These are phyloP conservation scores for Seriola aureovittata DNA, from an alignment of 2,113 vertebrate species.

Conservation along the genomic window DNA sequence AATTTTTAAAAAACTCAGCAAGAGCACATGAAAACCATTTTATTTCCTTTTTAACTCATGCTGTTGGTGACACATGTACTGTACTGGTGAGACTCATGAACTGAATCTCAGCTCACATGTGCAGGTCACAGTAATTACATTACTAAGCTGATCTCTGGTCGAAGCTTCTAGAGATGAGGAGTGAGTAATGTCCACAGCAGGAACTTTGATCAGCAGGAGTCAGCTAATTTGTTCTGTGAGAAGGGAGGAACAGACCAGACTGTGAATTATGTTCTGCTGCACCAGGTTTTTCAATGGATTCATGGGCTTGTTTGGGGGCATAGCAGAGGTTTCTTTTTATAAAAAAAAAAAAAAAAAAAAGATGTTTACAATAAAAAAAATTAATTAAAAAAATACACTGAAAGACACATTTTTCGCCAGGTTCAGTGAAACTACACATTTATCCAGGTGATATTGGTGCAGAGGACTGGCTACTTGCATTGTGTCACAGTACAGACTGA, in stretches of 20 bases:
- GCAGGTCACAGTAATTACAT: slow-evolving; percentile 20
- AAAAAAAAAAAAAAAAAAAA: no score
- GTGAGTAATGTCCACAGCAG: slow-evolving; percentile 2
- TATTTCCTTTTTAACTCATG: not conserved
- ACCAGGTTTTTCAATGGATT: not conserved
- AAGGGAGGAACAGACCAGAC: not conserved
- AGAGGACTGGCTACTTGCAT: no score
- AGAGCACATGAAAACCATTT: not conserved
- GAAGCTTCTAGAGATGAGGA: not conserved
- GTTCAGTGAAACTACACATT: not conserved
- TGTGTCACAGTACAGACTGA: not conserved
- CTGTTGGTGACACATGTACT: not conserved
- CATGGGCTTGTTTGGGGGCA: no score
- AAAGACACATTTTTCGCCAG: not conserved
- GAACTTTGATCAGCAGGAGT: slow-evolving; percentile 50
- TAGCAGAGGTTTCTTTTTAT: no score
- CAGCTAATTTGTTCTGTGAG: slow-evolving; percentile 37
- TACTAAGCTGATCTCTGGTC: not conserved
- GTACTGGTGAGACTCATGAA: not conserved
- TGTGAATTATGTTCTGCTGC: slow-evolving; percentile 42
- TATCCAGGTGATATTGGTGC: not conserved
- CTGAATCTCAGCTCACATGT: slow-evolving; percentile 18
- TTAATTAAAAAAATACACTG: no score
- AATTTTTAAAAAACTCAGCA: not conserved
- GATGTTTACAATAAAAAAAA: no score